phyloP scores from a whole-genome alignment of 2,113 vertebrate genomes.

The Rutilus rutilus region DNA sequence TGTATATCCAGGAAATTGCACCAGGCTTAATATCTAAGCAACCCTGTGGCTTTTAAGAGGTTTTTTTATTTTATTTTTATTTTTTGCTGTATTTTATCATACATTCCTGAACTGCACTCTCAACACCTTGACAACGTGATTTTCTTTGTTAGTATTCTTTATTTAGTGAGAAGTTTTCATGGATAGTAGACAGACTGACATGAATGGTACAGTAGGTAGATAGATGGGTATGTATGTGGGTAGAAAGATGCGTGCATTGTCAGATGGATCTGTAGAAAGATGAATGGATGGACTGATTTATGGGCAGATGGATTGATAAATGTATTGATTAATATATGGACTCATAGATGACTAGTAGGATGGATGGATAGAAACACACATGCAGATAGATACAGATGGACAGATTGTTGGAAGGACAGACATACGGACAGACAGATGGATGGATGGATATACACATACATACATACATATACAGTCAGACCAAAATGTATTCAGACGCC shows the following conservation, averaged over 20 bases:
- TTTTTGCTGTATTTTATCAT: slow-evolving; percentile 1
- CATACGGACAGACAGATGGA: background rate
- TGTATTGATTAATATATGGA: background rate
- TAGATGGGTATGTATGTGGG: background rate
- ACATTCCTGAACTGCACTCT: background rate
- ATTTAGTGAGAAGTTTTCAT: background rate
- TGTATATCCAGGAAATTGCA: slow-evolving; percentile 24
- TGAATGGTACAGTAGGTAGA: background rate
- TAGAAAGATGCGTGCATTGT: background rate
- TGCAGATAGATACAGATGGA: too few relatives aligned
- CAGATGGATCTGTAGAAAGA: background rate
- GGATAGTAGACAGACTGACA: background rate
- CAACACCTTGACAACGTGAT: background rate
- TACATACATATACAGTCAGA: background rate
- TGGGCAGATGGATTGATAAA: background rate
- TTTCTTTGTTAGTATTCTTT: background rate
- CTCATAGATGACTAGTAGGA: background rate
- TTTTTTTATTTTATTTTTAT: background rate
- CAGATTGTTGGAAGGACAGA: too few relatives aligned
- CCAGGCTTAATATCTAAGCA: background rate
- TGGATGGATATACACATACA: background rate
- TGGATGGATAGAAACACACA: background rate
- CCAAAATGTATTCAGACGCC: too few relatives aligned
- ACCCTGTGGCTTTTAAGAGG: background rate
- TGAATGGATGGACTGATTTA: background rate